phyloP scores from a whole-genome alignment of 2,888 invertebrate species.

The Leuctra nigra region DNA sequence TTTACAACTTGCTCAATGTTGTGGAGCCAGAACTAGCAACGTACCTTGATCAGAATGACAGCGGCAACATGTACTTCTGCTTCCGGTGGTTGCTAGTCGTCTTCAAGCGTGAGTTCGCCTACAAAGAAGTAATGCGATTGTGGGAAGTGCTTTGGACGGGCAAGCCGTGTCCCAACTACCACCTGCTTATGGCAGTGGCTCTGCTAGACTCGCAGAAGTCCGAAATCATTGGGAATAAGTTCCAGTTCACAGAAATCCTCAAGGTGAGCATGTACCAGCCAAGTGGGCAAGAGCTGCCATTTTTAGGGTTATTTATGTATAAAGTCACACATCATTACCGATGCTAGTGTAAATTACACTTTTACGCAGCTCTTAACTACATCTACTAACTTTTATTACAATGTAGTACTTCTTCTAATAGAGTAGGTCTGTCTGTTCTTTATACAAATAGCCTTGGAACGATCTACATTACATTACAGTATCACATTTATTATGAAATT shows the following conservation, averaged over 20 bases:
- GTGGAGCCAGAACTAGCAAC: slow-evolving; percentile 77
- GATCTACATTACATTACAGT: no score
- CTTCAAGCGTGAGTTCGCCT: slow-evolving; percentile 91
- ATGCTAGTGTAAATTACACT: no score
- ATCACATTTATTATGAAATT: no score
- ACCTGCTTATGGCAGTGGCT: slow-evolving; percentile 86
- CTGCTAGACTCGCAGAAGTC: slow-evolving; percentile 86
- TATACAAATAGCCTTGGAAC: no score
- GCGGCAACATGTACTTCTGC: slow-evolving; percentile 97
- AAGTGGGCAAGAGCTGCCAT: no score
- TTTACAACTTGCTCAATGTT: slow-evolving; percentile 74
- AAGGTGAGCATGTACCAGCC: no score
- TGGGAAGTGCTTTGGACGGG: slow-evolving; percentile 97
- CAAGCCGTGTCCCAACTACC: slow-evolving; percentile 90
- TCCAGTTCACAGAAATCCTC: slow-evolving; percentile 92
- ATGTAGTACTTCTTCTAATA: no score
- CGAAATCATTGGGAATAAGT: slow-evolving; percentile 82
- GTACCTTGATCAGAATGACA: slow-evolving; percentile 81
- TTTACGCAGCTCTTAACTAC: no score
- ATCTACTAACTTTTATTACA: no score
- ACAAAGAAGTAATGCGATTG: slow-evolving; percentile 77
- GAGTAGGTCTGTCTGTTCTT: no score
- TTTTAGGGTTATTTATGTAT: no score
- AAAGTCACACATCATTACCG: no score
- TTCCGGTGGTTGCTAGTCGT: slow-evolving; percentile 96